These are phyloP conservation scores for Todiramphus chloris DNA, from an alignment of 2,113 vertebrate genomes.

Conservation along the genomic window DNA sequence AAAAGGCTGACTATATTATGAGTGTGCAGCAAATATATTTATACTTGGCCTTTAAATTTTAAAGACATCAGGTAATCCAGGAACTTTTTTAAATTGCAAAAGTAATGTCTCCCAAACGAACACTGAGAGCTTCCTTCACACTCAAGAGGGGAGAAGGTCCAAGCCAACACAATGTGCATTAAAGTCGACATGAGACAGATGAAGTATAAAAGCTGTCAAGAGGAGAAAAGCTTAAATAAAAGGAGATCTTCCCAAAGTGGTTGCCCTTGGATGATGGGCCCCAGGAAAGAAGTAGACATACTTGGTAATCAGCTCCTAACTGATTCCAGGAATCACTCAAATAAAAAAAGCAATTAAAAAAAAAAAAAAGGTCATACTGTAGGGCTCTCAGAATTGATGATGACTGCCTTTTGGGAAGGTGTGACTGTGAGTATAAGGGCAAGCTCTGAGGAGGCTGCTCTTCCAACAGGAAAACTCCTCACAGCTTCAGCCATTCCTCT, in stretches of 20 bases:
- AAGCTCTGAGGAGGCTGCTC: background rate
- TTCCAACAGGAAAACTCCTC: background rate
- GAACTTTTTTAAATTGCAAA: background rate
- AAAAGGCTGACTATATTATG: background rate
- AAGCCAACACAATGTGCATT: background rate
- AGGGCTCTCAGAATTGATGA: background rate
- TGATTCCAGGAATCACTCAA: background rate
- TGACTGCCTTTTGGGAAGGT: background rate
- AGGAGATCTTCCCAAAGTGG: background rate
- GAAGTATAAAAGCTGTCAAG: background rate
- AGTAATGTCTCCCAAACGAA: background rate
- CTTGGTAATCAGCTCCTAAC: background rate
- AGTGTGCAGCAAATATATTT: background rate
- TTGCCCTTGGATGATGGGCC: background rate
- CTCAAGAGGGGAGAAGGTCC: background rate
- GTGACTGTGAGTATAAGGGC: background rate
- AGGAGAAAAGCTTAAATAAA: background rate
- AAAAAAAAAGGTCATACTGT: background rate
- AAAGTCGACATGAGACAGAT: background rate
- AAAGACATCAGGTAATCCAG: background rate
- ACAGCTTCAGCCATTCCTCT: background rate
- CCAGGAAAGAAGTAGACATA: background rate
- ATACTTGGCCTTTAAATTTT: background rate
- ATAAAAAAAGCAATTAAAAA: background rate
- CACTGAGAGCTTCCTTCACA: background rate